These are phyloP conservation scores for Sebastiscus tertius DNA, from an alignment of 2,797 vertebrate species.

Conservation along the genomic window DNA sequence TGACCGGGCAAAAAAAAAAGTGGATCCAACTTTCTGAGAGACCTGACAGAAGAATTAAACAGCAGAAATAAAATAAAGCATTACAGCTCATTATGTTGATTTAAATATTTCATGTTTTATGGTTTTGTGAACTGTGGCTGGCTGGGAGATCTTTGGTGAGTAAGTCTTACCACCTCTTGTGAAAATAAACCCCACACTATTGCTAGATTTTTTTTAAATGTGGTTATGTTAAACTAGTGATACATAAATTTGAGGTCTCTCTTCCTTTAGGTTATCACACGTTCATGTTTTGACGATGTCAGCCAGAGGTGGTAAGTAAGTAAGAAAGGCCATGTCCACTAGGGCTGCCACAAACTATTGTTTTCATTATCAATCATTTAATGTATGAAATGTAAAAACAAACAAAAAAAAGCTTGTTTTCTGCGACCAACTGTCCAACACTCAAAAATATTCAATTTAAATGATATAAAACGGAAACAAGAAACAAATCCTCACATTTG, in stretches of 20 bases:
- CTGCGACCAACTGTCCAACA: not conserved
- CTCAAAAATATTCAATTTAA: not conserved
- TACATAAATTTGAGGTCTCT: not conserved
- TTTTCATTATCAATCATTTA: not conserved
- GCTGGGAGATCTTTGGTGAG: too few relatives aligned
- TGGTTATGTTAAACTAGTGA: not conserved
- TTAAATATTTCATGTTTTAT: not conserved
- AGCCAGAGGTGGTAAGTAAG: not conserved
- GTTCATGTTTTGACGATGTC: not conserved
- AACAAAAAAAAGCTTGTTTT: not conserved
- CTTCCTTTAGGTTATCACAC: not conserved
- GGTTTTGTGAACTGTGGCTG: not conserved
- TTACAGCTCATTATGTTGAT: not conserved
- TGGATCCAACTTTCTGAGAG: not conserved
- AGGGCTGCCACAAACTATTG: not conserved
- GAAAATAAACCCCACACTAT: not conserved
- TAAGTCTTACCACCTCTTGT: not conserved
- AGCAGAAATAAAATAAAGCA: not conserved
- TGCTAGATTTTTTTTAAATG: not conserved
- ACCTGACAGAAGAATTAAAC: not conserved
- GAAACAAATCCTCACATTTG: not conserved
- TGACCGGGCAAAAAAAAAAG: not conserved
- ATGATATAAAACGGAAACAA: not conserved
- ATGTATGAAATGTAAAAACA: not conserved
- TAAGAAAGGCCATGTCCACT: not conserved